Evolutionary conservation across 2,888 invertebrate species (phyloP).

Genomic region (Eristalis arbustorum): DNA sequence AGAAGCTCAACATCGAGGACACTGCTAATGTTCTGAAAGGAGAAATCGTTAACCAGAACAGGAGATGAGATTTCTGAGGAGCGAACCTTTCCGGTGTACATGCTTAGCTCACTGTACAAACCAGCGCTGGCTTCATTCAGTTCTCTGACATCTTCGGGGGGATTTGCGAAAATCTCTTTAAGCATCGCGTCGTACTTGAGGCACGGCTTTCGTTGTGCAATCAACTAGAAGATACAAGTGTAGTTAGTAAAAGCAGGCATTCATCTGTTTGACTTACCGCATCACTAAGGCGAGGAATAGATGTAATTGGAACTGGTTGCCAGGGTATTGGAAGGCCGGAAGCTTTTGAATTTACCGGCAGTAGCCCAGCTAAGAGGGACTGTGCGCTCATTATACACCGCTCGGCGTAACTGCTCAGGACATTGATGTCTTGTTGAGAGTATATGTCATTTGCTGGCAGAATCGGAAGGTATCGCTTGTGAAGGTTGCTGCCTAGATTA

Average conservation of each 20-base stretch:
- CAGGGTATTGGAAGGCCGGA: slow-evolving; percentile 83
- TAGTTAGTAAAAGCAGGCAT: neutral
- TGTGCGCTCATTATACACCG: slow-evolving; percentile 94
- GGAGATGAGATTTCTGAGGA: neutral
- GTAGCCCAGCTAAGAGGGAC: slow-evolving; percentile 86
- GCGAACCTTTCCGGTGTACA: slow-evolving; percentile 81
- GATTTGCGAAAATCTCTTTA: slow-evolving; percentile 80
- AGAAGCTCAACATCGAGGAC: slow-evolving; percentile 86
- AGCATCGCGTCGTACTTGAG: slow-evolving; percentile 82
- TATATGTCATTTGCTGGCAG: slow-evolving; percentile 83
- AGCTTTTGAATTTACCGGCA: slow-evolving; percentile 79
- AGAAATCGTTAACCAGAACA: neutral
- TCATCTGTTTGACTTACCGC: slow-evolving; percentile 82
- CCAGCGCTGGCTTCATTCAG: slow-evolving; percentile 82
- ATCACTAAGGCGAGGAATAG: slow-evolving; percentile 86
- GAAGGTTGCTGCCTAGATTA: slow-evolving; percentile 86
- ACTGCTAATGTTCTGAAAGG: slow-evolving; percentile 81
- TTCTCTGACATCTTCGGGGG: slow-evolving; percentile 81
- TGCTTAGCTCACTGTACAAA: slow-evolving; percentile 84
- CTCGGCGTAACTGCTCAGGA: slow-evolving; percentile 89
- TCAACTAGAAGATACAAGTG: slow-evolving; percentile 71
- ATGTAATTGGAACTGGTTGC: slow-evolving; percentile 94
- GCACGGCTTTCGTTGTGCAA: slow-evolving; percentile 82
- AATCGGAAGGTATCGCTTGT: slow-evolving; percentile 85
- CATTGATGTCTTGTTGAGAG: slow-evolving; percentile 83